These are phyloP conservation scores for Oxygymnocypris stewartii DNA, from an alignment of 2,113 vertebrate species.

Conservation along the genomic window DNA sequence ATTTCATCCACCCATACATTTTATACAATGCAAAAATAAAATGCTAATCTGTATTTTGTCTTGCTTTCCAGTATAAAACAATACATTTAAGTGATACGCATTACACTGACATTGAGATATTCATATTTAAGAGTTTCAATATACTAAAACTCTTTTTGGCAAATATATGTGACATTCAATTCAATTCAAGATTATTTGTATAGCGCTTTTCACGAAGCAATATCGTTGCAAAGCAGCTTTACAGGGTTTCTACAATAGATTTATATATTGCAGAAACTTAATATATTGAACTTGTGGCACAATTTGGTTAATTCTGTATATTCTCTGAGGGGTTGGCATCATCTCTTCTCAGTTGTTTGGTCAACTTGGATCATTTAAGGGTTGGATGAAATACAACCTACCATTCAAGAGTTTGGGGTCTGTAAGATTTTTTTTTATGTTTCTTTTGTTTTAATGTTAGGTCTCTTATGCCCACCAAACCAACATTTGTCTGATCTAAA, in stretches of 20 bases:
- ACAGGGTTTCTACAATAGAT: no score
- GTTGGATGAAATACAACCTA: background rate
- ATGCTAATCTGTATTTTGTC: background rate
- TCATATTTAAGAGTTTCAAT: background rate
- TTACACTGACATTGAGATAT: no score
- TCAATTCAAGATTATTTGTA: no score
- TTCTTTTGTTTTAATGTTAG: background rate
- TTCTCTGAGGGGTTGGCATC: no score
- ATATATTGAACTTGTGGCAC: no score
- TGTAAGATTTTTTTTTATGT: background rate
- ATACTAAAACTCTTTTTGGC: background rate
- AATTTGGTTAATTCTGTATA: no score
- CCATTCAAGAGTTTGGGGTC: background rate
- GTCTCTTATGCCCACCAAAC: background rate
- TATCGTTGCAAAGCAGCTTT: no score
- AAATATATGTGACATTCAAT: background rate
- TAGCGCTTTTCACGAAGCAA: no score
- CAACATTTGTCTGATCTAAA: background rate
- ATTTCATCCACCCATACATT: background rate
- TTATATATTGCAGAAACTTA: no score
- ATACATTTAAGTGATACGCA: background rate
- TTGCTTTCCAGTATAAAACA: background rate
- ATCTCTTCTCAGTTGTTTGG: no score
- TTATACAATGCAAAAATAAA: background rate
- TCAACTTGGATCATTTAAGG: no score